These are phyloP conservation scores for roundworm (Caenorhabditis elegans) DNA, from an alignment of 1,140 invertebrate species.

Conservation along the genomic window DNA sequence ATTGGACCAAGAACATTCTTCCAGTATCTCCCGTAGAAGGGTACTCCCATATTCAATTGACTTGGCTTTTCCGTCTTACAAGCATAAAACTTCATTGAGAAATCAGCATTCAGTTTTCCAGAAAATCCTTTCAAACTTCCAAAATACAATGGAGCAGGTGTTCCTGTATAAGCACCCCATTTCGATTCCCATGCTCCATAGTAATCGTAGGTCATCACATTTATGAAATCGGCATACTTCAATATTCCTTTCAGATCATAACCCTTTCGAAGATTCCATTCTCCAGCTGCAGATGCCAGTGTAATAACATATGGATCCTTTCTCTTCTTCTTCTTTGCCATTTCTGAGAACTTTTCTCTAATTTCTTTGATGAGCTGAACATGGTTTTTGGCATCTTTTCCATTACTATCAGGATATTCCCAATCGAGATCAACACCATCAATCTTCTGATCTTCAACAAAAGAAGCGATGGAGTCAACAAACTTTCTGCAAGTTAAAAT, in stretches of 20 bases:
- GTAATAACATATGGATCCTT: slow-evolving; percentile 34
- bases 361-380: slow-evolving; percentile 48
- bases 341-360: slow-evolving; percentile 36
- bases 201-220: slow-evolving; percentile 59
- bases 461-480: slow-evolving; percentile 29
- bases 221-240: slow-evolving; percentile 54
- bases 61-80: slow-evolving; percentile 43
- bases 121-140: slow-evolving; percentile 50
- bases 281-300: slow-evolving; percentile 56
- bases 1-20: slow-evolving; percentile 57
- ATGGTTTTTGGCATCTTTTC: slow-evolving; percentile 65
- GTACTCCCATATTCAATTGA: slow-evolving; percentile 56
- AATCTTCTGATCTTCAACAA: too few relatives aligned
- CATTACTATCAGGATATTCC: slow-evolving; percentile 77
- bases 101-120: slow-evolving; percentile 61
- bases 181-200: slow-evolving; percentile 50
- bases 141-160: slow-evolving; percentile 58
- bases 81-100: slow-evolving; percentile 58
- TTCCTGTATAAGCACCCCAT: slow-evolving; percentile 58
- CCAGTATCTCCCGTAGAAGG: slow-evolving; percentile 62
- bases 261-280: slow-evolving; percentile 55
- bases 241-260: slow-evolving; percentile 52
- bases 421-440: slow-evolving; percentile 53
- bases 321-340: neutral
- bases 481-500: too few relatives aligned